These are phyloP conservation scores for Idaea biselata DNA, from an alignment of 2,888 invertebrate genomes.

Conservation along the genomic window DNA sequence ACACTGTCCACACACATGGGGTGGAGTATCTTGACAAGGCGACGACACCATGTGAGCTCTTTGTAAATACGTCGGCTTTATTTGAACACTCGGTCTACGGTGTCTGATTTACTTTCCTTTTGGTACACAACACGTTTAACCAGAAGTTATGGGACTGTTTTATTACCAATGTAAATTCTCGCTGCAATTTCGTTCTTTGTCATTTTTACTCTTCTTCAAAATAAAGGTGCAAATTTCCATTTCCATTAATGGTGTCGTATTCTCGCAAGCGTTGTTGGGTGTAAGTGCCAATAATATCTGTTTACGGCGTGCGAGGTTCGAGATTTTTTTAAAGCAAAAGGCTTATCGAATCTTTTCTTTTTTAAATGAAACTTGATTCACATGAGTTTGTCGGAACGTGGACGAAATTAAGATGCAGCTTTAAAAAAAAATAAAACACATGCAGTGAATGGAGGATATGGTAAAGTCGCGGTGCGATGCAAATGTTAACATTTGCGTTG, in stretches of 20 bases:
- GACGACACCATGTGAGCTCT: slow-evolving; percentile 51
- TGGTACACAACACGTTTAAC: slow-evolving; percentile 36
- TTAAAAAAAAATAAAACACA: slow-evolving; percentile 7
- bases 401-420: slow-evolving; percentile 22
- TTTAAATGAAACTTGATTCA: slow-evolving; percentile 6
- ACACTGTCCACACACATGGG: slow-evolving; percentile 29
- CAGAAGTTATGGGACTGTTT: slow-evolving; percentile 38
- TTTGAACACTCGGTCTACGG: slow-evolving; percentile 43
- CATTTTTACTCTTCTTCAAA: slow-evolving; percentile 22
- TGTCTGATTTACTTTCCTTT: slow-evolving; percentile 51
- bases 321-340: slow-evolving; percentile 16
- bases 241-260: slow-evolving; percentile 21
- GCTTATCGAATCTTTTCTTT: slow-evolving; percentile 9
- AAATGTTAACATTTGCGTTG: slow-evolving; percentile 29
- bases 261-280: slow-evolving; percentile 13
- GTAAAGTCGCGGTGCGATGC: slow-evolving; percentile 27
- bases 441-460: slow-evolving; percentile 15
- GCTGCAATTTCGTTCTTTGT: slow-evolving; percentile 24
- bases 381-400: slow-evolving; percentile 16
- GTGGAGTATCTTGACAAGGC: slow-evolving; percentile 46
- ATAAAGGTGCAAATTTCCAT: slow-evolving; percentile 16
- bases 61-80: slow-evolving; percentile 55
- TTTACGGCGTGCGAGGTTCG: slow-evolving; percentile 15
- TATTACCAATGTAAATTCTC: slow-evolving; percentile 37
- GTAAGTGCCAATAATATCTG: slow-evolving; percentile 21